Conservation (phyloP, 2,797 vertebrate genomes). For the Spinibarbus caldwelli region DNA sequence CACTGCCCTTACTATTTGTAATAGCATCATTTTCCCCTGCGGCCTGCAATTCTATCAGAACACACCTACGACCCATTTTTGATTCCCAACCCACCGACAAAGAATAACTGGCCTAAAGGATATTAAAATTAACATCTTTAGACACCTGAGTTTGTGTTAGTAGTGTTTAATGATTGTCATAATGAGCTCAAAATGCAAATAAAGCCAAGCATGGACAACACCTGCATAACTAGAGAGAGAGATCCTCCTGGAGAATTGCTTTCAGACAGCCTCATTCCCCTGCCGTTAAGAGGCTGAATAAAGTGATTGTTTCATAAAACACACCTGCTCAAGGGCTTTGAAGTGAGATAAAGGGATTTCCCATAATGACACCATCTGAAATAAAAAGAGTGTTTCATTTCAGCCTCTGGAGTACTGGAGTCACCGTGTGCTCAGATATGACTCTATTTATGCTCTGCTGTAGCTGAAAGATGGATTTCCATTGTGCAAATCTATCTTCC, state of each 20-base stretch:
- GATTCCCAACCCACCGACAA: not conserved
- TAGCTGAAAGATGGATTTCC: constrained; percentile 24
- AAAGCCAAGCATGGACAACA: not conserved
- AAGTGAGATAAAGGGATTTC: constrained; percentile 77
- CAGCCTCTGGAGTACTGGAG: constrained; percentile 49
- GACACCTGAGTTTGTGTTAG: not conserved
- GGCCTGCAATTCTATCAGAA: not conserved
- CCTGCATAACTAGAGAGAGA: constrained; percentile 12
- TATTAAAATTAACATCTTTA: not conserved
- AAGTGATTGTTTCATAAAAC: constrained; percentile 66
- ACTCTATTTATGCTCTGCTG: constrained; percentile 26
- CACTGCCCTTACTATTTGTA: not conserved
- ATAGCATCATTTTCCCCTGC: not conserved
- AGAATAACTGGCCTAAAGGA: constrained; percentile 12
- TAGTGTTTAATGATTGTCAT: not conserved
- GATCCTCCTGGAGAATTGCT: constrained; percentile 34
- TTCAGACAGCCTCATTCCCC: constrained; percentile 51
- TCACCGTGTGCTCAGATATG: constrained; percentile 21
- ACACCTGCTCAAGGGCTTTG: constrained; percentile 79
- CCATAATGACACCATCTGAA: constrained; percentile 71
- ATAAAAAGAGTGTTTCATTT: constrained; percentile 66
- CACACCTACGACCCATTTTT: not conserved
- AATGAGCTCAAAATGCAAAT: constrained; percentile 9
- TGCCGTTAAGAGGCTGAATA: constrained; percentile 56
- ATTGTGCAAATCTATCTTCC: constrained; percentile 26